phyloP scores from a whole-genome alignment of 1,140 invertebrate species.

The Theocolax elegans region DNA sequence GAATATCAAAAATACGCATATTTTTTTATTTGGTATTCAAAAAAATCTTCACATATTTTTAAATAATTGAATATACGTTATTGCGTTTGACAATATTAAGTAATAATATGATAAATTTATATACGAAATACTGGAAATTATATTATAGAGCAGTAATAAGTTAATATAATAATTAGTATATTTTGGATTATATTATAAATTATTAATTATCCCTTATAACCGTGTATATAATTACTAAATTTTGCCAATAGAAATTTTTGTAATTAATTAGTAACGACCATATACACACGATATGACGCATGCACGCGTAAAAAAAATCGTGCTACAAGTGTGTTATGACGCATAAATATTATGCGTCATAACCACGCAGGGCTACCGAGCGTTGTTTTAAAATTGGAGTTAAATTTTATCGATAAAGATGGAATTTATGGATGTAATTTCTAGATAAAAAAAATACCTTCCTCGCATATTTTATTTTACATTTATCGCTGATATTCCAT shows the following conservation, averaged over 20 bases:
- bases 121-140: too few relatives aligned
- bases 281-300: conserved; percentile 27
- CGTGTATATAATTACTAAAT: too few relatives aligned
- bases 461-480: conserved; percentile 9
- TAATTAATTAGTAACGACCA: conserved; percentile 33
- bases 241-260: not conserved
- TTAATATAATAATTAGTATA: too few relatives aligned
- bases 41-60: too few relatives aligned
- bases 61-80: too few relatives aligned
- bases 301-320: not conserved
- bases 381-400: conserved; percentile 23
- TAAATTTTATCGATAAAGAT: conserved; percentile 35
- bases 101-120: too few relatives aligned
- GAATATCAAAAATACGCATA: too few relatives aligned
- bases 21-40: too few relatives aligned
- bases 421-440: conserved; percentile 29
- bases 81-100: too few relatives aligned
- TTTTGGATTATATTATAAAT: too few relatives aligned
- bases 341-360: conserved; percentile 30
- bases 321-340: conserved; percentile 6
- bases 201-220: too few relatives aligned
- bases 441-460: not conserved
- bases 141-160: too few relatives aligned
- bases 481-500: not conserved
- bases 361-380: conserved; percentile 11